Evolutionary conservation across 2,888 invertebrate species (phyloP), one percentile per base, ranked within the genome.

Genomic region (Phasia obesa): DNA sequence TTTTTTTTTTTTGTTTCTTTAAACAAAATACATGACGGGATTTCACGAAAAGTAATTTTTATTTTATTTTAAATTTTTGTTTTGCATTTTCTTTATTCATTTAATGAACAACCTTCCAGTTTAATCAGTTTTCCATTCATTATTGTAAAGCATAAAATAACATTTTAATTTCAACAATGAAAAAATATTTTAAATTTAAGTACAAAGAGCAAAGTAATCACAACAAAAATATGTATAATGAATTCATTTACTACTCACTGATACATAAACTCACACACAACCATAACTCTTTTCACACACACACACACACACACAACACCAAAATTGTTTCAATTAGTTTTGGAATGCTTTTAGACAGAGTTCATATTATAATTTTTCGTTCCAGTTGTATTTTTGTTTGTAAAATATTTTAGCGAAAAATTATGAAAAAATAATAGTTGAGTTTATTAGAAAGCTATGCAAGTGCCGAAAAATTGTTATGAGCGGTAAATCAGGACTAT

Each of bases 171-270:
- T 75, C 27, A 49, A 47, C 65, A 78, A 69, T 77, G 62, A 51
- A 74, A 51, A 74, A 78, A 74, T 82, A 78, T 78, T 78, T 82
- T 78, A 69, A 74, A 74, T 74, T 77, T 74, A 64, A 19, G 25
- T 67, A 38, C 53, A 59, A 65, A 77, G n/a, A 51, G 59, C 31
- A 67, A 55, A 67, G 59, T 73, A 62, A 74, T 60, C 31, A 70
- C 42, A 62, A 70, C 57, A 35, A 25, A 19, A 25, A 42, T 19
- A 44, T 9, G 9, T 31, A 35, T 65, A 64, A 70, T 75, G 49
- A 70, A 64, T 70, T 47, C 57, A 70, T 70, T 44, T 70, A 42
- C 11, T 70, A 42, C 11, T 35, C 11, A 35, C 11, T 2, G 11
- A 35, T 51, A 42, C 6, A 19, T 13, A 69, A 7, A 42, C 19